phyloP scores from a whole-genome alignment of 2,888 invertebrate species.

The Leucophenga montana region DNA sequence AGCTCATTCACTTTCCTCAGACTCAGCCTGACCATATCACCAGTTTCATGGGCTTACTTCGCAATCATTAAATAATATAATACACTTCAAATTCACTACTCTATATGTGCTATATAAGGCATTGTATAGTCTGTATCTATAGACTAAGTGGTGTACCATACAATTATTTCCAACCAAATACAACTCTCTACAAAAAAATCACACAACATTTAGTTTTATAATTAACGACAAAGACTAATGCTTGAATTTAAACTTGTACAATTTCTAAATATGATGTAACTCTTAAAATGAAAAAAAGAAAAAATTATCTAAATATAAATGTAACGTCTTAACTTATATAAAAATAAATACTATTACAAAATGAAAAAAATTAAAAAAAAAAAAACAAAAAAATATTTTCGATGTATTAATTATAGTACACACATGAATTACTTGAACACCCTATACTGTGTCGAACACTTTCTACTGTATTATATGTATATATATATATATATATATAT shows the following conservation, averaged over 20 bases:
- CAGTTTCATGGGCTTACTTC: too few relatives aligned
- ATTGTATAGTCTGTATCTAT: too few relatives aligned
- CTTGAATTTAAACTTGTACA: conserved; percentile 55
- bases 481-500: not conserved
- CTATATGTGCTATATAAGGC: too few relatives aligned
- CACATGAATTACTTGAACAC: too few relatives aligned
- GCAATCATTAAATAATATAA: too few relatives aligned
- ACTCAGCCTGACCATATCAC: too few relatives aligned
- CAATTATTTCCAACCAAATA: not conserved
- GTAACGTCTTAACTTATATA: too few relatives aligned
- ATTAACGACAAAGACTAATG: conserved; percentile 60
- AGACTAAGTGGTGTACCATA: not conserved
- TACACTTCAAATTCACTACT: too few relatives aligned
- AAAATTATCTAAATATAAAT: conserved; percentile 44
- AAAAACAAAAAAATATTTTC: conserved; percentile 41
- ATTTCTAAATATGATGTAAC: conserved; percentile 53
- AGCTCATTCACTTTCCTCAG: too few relatives aligned
- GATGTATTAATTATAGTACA: conserved; percentile 39
- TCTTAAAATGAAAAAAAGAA: conserved; percentile 29
- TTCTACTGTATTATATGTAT: not conserved
- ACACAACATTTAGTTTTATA: not conserved
- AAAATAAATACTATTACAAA: conserved; percentile 24
- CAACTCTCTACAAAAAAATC: not conserved
- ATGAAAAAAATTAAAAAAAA: conserved; percentile 32
- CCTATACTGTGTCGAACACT: not conserved